A percentile compares a stretch with the other conserved stretches of the same genome.
These are phyloP conservation scores for Strix uralensis DNA, from an alignment of 2,113 vertebrate species.

Conservation along the genomic window DNA sequence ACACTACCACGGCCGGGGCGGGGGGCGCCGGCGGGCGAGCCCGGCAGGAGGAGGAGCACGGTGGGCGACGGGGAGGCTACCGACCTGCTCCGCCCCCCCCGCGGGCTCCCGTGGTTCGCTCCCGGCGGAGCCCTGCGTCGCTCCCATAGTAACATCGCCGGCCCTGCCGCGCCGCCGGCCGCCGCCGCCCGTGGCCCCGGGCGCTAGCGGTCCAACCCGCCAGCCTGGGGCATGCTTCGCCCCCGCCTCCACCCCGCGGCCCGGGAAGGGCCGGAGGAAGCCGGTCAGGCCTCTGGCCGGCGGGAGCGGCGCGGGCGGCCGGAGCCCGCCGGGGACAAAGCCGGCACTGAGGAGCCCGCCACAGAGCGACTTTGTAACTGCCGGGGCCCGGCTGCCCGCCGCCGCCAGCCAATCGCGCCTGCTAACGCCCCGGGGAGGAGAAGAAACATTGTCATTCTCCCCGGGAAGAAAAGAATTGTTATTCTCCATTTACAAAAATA, in stretches of 20 bases:
- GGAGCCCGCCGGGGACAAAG: background rate
- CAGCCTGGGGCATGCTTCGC: background rate
- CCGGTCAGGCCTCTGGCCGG: background rate
- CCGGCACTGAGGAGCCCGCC: background rate
- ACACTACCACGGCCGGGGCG: background rate
- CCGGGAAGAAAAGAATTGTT: constrained; percentile 40
- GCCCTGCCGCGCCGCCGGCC: background rate
- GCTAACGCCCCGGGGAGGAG: background rate
- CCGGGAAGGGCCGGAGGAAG: background rate
- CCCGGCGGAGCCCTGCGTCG: constrained; percentile 48
- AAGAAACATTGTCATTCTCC: constrained; percentile 28
- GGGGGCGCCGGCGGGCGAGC: background rate
- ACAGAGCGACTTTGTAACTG: constrained; percentile 44
- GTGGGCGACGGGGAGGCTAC: background rate
- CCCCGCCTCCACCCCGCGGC: background rate
- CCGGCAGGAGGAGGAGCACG: background rate
- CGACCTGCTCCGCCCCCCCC: constrained; percentile 41
- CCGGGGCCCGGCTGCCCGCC: background rate
- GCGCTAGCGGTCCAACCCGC: background rate
- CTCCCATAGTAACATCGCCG: constrained; percentile 54
- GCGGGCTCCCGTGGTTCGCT: background rate
- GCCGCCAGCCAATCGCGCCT: constrained; percentile 30
- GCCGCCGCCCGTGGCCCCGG: background rate
- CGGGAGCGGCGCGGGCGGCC: background rate
- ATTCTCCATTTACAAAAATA: constrained; percentile 21